Evolutionary conservation across 2,888 invertebrate species (phyloP).

Genomic region (Acronicta psi): DNA sequence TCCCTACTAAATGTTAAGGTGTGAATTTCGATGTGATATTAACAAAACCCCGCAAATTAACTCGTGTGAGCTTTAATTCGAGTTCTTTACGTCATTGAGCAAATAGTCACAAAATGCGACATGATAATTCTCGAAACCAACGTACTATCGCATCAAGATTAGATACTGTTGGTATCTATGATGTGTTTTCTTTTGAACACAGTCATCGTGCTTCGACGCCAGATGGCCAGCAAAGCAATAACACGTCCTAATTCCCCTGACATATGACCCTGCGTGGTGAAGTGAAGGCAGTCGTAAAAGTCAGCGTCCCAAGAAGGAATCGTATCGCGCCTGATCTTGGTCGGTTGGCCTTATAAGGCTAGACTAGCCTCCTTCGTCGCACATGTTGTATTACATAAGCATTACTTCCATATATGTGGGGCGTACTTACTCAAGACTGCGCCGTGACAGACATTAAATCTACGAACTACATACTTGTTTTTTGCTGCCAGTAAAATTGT

Average conservation of each 20-base stretch:
- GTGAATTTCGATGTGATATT: constrained; percentile 59
- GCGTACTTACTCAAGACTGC: constrained; percentile 69
- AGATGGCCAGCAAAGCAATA: constrained; percentile 74
- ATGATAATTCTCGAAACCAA: constrained; percentile 57
- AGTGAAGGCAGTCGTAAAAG: constrained; percentile 82
- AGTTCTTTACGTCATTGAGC: constrained; percentile 54
- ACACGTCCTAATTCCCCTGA: constrained; percentile 84
- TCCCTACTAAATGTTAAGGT: constrained; percentile 54
- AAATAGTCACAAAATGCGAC: constrained; percentile 51
- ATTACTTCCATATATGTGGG: constrained; percentile 79
- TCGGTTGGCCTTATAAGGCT: constrained; percentile 80
- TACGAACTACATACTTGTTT: constrained; percentile 42
- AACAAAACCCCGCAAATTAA: constrained; percentile 62
- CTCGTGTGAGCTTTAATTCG: constrained; percentile 60
- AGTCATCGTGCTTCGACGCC: constrained; percentile 59
- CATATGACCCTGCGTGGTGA: constrained; percentile 81
- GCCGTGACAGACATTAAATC: constrained; percentile 54
- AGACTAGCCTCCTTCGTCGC: constrained; percentile 77
- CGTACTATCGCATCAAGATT: constrained; percentile 61
- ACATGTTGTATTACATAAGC: constrained; percentile 82
- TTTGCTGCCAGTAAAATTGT: constrained; percentile 37
- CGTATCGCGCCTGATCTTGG: constrained; percentile 79
- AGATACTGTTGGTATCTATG: constrained; percentile 58
- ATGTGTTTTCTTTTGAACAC: constrained; percentile 42
- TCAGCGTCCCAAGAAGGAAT: constrained; percentile 82